Percentiles rank a stretch among this genome's conserved stretches.
Conservation (phyloP, 2,113 vertebrate genomes). For the Panthera uncia region DNA sequence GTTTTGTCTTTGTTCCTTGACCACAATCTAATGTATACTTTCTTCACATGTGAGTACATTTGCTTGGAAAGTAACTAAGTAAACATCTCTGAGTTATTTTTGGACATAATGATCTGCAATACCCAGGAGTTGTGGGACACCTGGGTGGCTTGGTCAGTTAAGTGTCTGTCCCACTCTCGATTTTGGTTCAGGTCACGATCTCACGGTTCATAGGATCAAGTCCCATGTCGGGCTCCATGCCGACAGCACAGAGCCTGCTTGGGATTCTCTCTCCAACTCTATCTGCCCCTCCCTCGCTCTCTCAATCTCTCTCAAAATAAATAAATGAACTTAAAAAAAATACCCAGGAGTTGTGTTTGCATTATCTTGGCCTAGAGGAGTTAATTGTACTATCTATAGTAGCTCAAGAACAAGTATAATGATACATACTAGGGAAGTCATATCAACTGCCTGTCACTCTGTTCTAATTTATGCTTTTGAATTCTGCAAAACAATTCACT, state of each 20-base stretch:
- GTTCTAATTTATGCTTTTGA: neutral
- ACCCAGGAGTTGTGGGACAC: neutral
- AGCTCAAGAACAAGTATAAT: neutral
- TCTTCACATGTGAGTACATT: neutral
- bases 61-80: neutral
- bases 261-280: no score
- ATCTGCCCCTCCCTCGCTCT: no score
- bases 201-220: no score
- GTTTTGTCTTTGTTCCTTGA: neutral
- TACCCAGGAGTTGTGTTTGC: neutral
- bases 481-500: neutral
- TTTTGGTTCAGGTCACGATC: no score
- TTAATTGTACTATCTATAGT: neutral
- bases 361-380: neutral
- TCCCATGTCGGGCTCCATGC: no score
- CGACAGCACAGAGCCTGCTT: no score
- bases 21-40: neutral
- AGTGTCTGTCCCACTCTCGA: no score
- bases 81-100: neutral
- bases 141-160: no score
- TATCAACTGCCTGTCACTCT: neutral
- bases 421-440: neutral
- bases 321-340: no score
- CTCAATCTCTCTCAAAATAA: no score
- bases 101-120: neutral